Base-by-base conservation (phyloP, 2,888 invertebrate genomes). In the Tridacna gigas region DNA sequence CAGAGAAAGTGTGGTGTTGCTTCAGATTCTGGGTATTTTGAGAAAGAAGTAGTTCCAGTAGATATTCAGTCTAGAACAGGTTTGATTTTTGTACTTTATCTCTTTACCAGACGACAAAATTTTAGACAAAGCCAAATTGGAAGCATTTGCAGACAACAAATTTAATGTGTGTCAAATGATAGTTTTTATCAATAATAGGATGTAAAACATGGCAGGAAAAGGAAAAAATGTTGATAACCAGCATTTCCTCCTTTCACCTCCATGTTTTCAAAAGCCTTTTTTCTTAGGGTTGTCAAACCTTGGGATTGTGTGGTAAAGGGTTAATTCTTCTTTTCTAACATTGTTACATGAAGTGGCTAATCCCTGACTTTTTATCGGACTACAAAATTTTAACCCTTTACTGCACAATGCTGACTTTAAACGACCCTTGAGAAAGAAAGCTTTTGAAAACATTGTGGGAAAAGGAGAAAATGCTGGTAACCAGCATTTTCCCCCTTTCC, bases 31-130 rank as follows among this genome's bases (percentile, higher is more conserved):
- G 97, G 97, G 0, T 95, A 96, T 90, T 97, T 97, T 92, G 94
- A 95, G 1, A 96, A 96, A 66, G 97, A 98, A 96, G 97, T 97
- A 81, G 96, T 97, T 65, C 96, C 97, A 0, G 96, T 97, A 0
- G 79, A 95, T 65, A 94, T 97, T 37, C 93, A 96, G 95, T 90
- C 92, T 71, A 89, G 94, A 94, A 13, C 94, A 95, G 80, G 91
- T 96, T n/a, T 37, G 37, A 37, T 37, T 37, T 37, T 37, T 37
- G 7, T 37, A 80, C 69, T 12, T 5, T 22, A 56, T 5, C 2
- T n/a, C 9, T 56, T 56, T 56, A 18, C 56, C 56, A 56, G 9
- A 56, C 9, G 9, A n/a, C 18, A 56, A 9, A 56, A 56, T 56
- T n/a, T 56, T 56, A 56, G n/a, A 37, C 7, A 4, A 5, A 3